Evolutionary conservation across 1,140 invertebrate genomes (phyloP), one percentile per base, ranked within the genome.

Genomic region (Zaprionus kolodkinae): DNA sequence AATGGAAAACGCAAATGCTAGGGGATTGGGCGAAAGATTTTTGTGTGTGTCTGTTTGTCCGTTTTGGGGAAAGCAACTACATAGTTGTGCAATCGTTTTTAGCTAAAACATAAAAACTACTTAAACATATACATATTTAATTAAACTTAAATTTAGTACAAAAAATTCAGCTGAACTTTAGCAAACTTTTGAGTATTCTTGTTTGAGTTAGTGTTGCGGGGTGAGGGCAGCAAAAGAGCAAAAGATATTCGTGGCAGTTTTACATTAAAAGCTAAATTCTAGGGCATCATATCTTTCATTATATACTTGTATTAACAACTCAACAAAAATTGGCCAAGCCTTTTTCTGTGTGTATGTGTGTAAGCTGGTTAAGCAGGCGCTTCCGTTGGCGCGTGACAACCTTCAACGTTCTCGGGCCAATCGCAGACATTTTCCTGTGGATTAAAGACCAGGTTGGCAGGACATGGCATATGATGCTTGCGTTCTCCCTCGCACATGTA

Each of bases 391-490:
- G 96, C 95, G 74, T 95, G 94, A 91, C 97, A 98, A 9, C 96
- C 96, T 91, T 97, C 97, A 0, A 98, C 97, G 85, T 98, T 98
- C 91, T 98, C 97, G 0, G 97, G 97, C 98, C 98, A 99, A 93
- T 99, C 98, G 92, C 98, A 99, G 0, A 99, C 97, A 86, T 98
- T 98, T 88, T 98, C 96, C 86, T 97, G 97, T 2, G 95, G 95
- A 93, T 99, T 99, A 93, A 98, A 98, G 0, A 99, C 98, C 30
- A 99, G 94, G 92, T 98, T 97, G n/a, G 95, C 95, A 1, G 98
- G 98, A 92, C 97, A 98, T n/a, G 97, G 97, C 97, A 98, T 99
- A 93, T 99, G 97, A 92, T 99, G 97, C 88, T 97, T 97, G n/a
- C 97, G 94, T 91, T 97, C 97, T 10, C 97, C 98, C 93, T 99